Conservation (phyloP, 2,797 vertebrate species). For the Sebastes paucispinis region DNA sequence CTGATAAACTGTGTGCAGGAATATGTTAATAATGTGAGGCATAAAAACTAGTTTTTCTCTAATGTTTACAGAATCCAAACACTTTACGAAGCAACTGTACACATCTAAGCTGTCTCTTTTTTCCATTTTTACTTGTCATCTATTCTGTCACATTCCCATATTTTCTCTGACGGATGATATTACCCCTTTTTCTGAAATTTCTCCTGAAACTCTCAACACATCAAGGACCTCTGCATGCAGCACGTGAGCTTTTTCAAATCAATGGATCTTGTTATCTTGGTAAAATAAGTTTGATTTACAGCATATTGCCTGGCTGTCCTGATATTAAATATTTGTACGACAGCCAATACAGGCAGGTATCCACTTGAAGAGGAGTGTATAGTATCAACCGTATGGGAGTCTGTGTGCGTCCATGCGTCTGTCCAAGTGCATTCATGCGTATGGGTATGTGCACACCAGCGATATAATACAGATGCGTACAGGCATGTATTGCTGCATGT, state of each 20-base stretch:
- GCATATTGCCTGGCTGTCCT: background rate
- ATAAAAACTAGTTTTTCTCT: background rate
- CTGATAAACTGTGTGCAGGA: background rate
- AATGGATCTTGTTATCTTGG: background rate
- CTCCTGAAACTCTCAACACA: background rate
- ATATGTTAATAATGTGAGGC: background rate
- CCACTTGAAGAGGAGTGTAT: background rate
- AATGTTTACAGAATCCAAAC: constrained; percentile 1
- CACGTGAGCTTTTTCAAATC: background rate
- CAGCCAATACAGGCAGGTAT: constrained; percentile 5
- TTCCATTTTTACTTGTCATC: background rate
- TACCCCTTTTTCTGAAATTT: background rate
- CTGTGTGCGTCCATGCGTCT: background rate
- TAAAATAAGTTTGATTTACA: background rate
- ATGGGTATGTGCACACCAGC: background rate
- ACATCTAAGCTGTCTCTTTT: background rate
- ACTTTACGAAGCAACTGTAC: background rate
- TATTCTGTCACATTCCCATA: background rate
- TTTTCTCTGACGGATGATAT: background rate
- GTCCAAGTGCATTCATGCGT: background rate
- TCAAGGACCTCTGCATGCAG: background rate
- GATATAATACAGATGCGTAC: background rate
- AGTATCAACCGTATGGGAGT: background rate
- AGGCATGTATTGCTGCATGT: background rate
- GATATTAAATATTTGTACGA: background rate